phyloP scores from a whole-genome alignment of 2,888 invertebrate genomes.

The Pollenia griseotomentosa region DNA sequence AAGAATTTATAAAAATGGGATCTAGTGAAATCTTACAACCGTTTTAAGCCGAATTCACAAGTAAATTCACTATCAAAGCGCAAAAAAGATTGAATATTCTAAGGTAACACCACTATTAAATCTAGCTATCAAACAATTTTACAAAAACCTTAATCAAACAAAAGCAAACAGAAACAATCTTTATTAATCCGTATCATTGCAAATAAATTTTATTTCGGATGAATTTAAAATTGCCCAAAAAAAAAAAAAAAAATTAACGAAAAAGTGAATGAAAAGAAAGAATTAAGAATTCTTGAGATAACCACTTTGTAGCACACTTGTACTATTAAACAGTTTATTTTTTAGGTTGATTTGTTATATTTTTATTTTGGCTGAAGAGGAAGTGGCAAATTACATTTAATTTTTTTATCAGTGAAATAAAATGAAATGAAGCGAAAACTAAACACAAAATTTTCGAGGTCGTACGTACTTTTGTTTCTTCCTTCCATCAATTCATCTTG shows the following conservation, averaged over 20 bases:
- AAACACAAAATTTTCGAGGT: constrained; percentile 68
- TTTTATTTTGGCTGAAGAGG: constrained; percentile 81
- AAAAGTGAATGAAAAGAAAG: constrained; percentile 17
- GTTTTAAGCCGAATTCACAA: too few relatives aligned
- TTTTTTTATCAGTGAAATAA: constrained; percentile 74
- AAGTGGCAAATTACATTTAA: constrained; percentile 84
- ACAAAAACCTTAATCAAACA: constrained; percentile 18
- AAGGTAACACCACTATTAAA: background rate
- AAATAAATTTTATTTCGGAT: constrained; percentile 26
- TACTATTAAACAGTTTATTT: constrained; percentile 62
- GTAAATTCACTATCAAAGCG: too few relatives aligned
- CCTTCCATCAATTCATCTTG: constrained; percentile 51
- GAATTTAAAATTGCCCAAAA: constrained; percentile 57
- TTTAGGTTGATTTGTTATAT: constrained; percentile 56
- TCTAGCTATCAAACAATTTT: background rate
- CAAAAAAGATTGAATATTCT: too few relatives aligned
- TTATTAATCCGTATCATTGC: constrained; percentile 60
- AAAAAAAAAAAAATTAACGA: constrained; percentile 5
- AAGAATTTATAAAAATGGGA: too few relatives aligned
- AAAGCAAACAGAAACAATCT: constrained; percentile 48
- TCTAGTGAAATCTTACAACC: too few relatives aligned
- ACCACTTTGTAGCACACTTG: constrained; percentile 70
- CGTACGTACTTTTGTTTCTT: constrained; percentile 53
- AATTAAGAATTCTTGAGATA: constrained; percentile 42
- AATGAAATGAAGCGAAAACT: constrained; percentile 72